Base-by-base conservation (phyloP, 2,888 invertebrate species). In the Hyposoter didymator region DNA sequence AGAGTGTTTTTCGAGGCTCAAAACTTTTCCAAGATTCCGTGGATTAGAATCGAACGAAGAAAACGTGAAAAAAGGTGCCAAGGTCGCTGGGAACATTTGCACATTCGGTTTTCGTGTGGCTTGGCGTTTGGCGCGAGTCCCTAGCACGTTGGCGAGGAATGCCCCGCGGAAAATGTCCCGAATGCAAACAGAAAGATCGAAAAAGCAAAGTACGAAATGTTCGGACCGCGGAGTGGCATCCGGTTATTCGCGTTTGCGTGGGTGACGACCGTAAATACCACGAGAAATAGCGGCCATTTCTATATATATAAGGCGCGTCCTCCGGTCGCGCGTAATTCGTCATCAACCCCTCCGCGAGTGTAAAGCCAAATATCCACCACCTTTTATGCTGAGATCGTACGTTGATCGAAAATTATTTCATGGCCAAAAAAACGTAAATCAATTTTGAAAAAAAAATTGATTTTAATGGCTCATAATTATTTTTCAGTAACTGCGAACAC, bases 181-280 rank as follows among this genome's bases (percentile, higher is more conserved):
- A 81, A 86, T 84, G 81, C 86, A 84, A 75, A 81, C 66, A 75
- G 64, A 81, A 86, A 84, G 62, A 84, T 79, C 64, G 84, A 69
- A 70, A 73, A 66, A 66, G 66, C 28, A 69, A 75, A 43, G 47
- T n/a, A 49, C 74, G 39, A 49, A 73, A 72, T 64, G 62, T 75
- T 64, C 64, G 70, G 79, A 70, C 84, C 75, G 74, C 75, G 74
- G 79, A 84, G 79, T 84, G 84, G 69, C 84, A 75, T 74, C 84
- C 74, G 84, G 84, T 84, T 84, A 79, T 84, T 81, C 83, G 73
- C 84, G 87, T 78, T 84, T 70, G 85, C 86, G 88, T 88, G 87
- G 90, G 90, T 86, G 80, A 87, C 82, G 84, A 82, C 49, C 76
- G 72, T 84, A 86, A 84, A 84, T 86, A 87, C 82, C 81, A 69